Conservation (phyloP, 2,888 invertebrate genomes). For the Ryuthela nishihirai region DNA sequence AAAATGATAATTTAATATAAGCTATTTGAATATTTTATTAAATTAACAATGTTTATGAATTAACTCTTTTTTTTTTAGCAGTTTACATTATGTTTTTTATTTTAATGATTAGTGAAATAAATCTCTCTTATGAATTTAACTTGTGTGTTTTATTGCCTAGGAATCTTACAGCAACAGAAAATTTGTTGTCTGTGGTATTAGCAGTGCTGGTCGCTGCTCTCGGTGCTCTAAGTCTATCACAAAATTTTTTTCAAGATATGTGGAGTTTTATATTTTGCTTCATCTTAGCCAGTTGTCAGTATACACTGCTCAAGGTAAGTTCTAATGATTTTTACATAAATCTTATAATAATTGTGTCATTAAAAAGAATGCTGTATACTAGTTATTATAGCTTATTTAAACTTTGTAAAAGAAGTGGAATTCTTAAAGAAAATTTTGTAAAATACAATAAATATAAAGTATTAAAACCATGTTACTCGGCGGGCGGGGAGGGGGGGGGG, state of each 20-base stretch:
- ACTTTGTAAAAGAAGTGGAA: background rate
- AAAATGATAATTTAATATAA: too few relatives aligned
- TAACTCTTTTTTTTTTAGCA: too few relatives aligned
- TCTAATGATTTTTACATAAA: conserved; percentile 1
- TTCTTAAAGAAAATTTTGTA: too few relatives aligned
- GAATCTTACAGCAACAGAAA: conserved; percentile 77
- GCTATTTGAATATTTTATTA: too few relatives aligned
- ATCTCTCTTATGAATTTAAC: background rate
- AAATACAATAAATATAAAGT: too few relatives aligned
- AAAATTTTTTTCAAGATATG: conserved; percentile 82
- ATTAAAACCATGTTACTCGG: too few relatives aligned
- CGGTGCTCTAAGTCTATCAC: conserved; percentile 71
- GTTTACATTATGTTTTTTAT: too few relatives aligned
- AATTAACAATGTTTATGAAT: too few relatives aligned
- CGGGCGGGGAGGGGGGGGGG: too few relatives aligned
- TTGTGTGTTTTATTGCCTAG: conserved; percentile 49
- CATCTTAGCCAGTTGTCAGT: conserved; percentile 97
- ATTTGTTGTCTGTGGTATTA: conserved; percentile 72
- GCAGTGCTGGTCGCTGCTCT: conserved; percentile 80
- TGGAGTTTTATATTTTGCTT: conserved; percentile 93
- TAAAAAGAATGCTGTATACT: background rate
- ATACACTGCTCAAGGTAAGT: conserved; percentile 75
- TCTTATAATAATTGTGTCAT: background rate
- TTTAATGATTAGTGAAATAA: too few relatives aligned
- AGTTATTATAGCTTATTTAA: background rate